Conservation (phyloP, 2,888 invertebrate species). For the Melipona bicolor region DNA sequence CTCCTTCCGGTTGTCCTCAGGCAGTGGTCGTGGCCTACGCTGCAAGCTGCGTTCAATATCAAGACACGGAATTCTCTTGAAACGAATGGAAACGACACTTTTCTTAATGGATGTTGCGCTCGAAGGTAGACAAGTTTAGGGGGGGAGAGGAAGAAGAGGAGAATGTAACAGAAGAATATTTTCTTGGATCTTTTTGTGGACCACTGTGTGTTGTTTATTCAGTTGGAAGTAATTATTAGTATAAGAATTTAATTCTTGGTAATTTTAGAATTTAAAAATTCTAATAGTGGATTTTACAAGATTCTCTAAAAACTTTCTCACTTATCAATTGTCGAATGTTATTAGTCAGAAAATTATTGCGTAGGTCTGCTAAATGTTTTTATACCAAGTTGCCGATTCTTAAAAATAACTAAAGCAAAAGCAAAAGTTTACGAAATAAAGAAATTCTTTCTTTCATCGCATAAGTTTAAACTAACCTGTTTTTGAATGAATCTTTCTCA, state of each 20-base stretch:
- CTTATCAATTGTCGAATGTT: too few species aligned
- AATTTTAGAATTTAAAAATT: too few species aligned
- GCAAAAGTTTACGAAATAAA: neutral
- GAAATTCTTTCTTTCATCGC: rapidly evolving
- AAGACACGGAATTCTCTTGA: constrained; percentile 67
- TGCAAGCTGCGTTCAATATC: constrained; percentile 67
- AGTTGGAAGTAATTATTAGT: neutral
- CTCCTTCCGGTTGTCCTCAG: constrained; percentile 51
- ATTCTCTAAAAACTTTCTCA: too few species aligned
- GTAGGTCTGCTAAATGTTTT: too few species aligned
- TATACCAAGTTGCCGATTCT: too few species aligned
- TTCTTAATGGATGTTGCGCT: constrained; percentile 18
- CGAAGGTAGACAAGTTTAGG: too few species aligned
- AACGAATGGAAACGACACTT: constrained; percentile 22
- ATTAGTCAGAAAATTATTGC: too few species aligned
- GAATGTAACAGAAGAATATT: neutral
- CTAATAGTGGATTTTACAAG: too few species aligned
- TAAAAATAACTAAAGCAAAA: too few species aligned
- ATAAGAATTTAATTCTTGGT: too few species aligned
- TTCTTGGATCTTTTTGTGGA: neutral
- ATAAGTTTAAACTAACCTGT: constrained; percentile 51
- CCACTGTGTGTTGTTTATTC: neutral
- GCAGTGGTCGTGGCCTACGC: constrained; percentile 65
- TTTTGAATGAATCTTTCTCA: constrained; percentile 26
- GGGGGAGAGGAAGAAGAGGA: too few species aligned